Conservation (phyloP, 2,888 invertebrate genomes). For the Pasiphila rectangulata region DNA sequence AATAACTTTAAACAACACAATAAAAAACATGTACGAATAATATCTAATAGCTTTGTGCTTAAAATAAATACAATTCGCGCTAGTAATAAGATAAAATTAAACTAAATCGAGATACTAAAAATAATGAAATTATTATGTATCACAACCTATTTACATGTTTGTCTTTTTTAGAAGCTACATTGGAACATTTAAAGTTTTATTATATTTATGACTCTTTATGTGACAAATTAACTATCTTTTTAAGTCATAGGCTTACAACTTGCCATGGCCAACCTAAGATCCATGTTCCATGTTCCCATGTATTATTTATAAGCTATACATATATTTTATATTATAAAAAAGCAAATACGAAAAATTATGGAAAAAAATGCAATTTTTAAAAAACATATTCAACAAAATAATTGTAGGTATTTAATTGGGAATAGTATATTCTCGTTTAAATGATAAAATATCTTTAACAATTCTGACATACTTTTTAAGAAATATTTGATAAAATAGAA, state of each 20-base stretch:
- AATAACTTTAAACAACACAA: not conserved
- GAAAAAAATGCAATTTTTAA: too few species aligned
- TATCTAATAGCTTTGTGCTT: conserved; percentile 13
- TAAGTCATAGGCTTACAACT: too few species aligned
- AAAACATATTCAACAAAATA: too few species aligned
- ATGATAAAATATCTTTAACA: not conserved
- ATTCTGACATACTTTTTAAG: not conserved
- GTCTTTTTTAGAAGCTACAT: conserved; percentile 10
- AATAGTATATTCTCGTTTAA: not conserved
- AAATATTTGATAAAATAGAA: conserved; percentile 3
- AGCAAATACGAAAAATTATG: not conserved
- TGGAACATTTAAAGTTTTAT: too few species aligned
- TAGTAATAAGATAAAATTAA: conserved; percentile 18
- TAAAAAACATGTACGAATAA: not conserved
- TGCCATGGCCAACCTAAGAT: too few species aligned
- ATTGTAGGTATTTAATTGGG: not conserved
- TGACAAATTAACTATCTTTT: too few species aligned
- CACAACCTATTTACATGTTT: conserved; percentile 26
- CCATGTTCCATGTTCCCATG: too few species aligned
- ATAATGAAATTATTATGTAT: conserved; percentile 14
- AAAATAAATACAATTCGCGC: conserved; percentile 12
- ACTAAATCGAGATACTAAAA: conserved; percentile 16
- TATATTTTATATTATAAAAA: not conserved
- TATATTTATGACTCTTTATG: too few species aligned
- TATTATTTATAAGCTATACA: too few species aligned